Conservation (phyloP, 2,888 invertebrate genomes). For the Muschampia plurimacula region DNA sequence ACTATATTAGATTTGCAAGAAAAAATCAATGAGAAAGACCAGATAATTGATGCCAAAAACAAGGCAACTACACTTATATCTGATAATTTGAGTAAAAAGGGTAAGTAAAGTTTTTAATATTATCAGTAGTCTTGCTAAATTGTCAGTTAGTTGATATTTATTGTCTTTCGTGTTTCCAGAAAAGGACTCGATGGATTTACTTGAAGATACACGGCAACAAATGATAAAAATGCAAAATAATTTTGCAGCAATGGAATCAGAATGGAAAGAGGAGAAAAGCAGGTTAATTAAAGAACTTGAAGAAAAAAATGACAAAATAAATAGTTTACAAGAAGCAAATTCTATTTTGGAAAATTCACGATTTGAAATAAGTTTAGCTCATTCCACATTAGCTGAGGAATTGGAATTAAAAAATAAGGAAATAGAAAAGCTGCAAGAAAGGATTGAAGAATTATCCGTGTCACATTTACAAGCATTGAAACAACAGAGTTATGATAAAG, state of each 20-base stretch:
- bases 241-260: conserved; percentile 89
- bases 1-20: conserved; percentile 93
- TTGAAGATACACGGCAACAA: conserved; percentile 93
- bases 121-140: neutral
- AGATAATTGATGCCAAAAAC: conserved; percentile 92
- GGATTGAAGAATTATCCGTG: conserved; percentile 58
- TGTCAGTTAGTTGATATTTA: conserved; percentile 8
- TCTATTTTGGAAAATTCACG: conserved; percentile 78
- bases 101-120: conserved; percentile 51
- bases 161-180: conserved; percentile 64
- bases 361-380: conserved; percentile 80
- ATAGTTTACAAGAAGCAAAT: conserved; percentile 85
- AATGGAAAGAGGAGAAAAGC: conserved; percentile 89
- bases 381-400: conserved; percentile 84
- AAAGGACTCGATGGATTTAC: conserved; percentile 89
- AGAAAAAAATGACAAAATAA: conserved; percentile 84
- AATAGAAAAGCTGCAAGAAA: conserved; percentile 67
- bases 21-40: conserved; percentile 92
- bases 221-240: conserved; percentile 93
- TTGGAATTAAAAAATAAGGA: conserved; percentile 78
- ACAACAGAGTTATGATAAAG: conserved; percentile 52
- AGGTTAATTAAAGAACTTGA: conserved; percentile 83
- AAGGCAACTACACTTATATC: conserved; percentile 92
- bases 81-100: conserved; percentile 89
- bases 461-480: conserved; percentile 42